Conservation (phyloP, 2,888 invertebrate genomes). For the Empis stercorea region DNA sequence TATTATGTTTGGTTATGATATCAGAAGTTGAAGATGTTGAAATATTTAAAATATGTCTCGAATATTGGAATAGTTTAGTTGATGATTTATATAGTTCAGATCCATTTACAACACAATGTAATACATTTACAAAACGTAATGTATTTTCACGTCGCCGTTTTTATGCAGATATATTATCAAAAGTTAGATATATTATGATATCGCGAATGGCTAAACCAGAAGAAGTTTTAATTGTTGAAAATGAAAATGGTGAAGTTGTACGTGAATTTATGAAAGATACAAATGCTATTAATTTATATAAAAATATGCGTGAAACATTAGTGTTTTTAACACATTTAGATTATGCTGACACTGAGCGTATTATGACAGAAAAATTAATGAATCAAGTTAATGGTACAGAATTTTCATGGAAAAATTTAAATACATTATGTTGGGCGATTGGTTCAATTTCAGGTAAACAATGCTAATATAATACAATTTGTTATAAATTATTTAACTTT, state of each 20-base stretch:
- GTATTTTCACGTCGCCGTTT: slow-evolving; percentile 49
- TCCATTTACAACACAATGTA: slow-evolving; percentile 42
- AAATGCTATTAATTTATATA: slow-evolving; percentile 97
- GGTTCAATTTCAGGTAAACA: slow-evolving; percentile 84
- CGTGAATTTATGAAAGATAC: slow-evolving; percentile 99
- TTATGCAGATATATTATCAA: slow-evolving; percentile 69
- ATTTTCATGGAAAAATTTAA: slow-evolving; percentile 99
- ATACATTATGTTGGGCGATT: slow-evolving; percentile 99
- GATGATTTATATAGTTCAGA: slow-evolving; percentile 85
- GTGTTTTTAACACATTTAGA: slow-evolving; percentile 99
- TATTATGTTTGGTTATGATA: slow-evolving; percentile 78
- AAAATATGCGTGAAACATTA: slow-evolving; percentile 96
- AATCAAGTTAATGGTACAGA: slow-evolving; percentile 97
- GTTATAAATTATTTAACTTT: not conserved
- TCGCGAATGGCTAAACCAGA: slow-evolving; percentile 99
- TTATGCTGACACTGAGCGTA: slow-evolving; percentile 91
- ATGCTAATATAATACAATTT: not conserved
- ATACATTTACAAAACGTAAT: slow-evolving; percentile 26
- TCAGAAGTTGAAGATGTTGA: slow-evolving; percentile 99
- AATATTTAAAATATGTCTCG: slow-evolving; percentile 98
- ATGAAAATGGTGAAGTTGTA: slow-evolving; percentile 98
- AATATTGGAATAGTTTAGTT: slow-evolving; percentile 94
- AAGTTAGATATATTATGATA: slow-evolving; percentile 94
- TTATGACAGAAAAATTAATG: slow-evolving; percentile 97
- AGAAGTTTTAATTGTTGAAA: slow-evolving; percentile 98